Percentiles rank a stretch among this genome's conserved stretches.
Evolutionary conservation across 1,140 invertebrate genomes (phyloP).

Genomic region (Acromyrmex echinatior): DNA sequence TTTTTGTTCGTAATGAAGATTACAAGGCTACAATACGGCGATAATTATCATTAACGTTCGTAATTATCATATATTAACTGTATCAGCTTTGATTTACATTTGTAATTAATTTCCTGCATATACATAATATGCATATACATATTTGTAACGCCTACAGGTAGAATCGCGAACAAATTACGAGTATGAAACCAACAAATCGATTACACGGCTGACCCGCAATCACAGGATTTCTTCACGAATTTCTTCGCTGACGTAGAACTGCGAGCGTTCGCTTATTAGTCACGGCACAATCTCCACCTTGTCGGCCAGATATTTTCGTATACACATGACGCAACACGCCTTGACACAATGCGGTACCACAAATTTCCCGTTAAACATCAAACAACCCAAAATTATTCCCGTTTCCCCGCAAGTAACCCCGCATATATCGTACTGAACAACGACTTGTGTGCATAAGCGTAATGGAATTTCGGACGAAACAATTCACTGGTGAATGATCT

Average conservation of each 20-base stretch:
- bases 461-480: neutral
- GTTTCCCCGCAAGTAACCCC: neutral
- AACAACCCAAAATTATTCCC: constrained; percentile 11
- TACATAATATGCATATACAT: neutral
- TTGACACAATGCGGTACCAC: constrained; percentile 6
- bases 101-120: constrained; percentile 15
- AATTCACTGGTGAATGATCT: neutral
- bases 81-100: constrained; percentile 28
- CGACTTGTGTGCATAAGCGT: neutral
- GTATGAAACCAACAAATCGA: constrained; percentile 19
- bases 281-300: constrained; percentile 7
- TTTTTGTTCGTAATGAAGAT: neutral
- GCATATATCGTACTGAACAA: neutral
- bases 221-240: constrained; percentile 31
- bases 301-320: constrained; percentile 35
- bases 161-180: neutral
- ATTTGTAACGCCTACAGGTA: neutral
- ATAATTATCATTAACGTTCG: neutral
- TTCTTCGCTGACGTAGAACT: constrained; percentile 5
- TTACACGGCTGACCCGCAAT: constrained; percentile 11
- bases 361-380: constrained; percentile 16
- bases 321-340: constrained; percentile 31
- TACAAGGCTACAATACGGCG: neutral
- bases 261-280: neutral
- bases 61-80: constrained; percentile 26